These are phyloP conservation scores for Ascidia mentula DNA, from an alignment of 23 tunicate species.

Conservation along the genomic window DNA sequence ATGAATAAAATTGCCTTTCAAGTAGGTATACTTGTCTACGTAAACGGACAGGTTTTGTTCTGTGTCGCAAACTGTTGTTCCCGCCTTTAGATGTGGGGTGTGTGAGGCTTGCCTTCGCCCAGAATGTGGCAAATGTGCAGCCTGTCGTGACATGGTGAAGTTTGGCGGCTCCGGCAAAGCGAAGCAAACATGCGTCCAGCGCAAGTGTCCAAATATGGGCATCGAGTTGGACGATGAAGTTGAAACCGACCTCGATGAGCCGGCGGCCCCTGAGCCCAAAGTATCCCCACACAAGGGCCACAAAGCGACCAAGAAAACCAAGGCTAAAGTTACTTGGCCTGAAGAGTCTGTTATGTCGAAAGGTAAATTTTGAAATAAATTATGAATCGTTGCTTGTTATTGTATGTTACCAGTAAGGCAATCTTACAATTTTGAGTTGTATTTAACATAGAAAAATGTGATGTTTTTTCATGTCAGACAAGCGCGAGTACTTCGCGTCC, in stretches of 20 bases:
- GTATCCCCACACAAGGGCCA: conserved; percentile 3
- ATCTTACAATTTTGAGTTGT: too few relatives aligned
- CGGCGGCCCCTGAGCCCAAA: background rate
- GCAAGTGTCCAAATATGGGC: conserved; percentile 73
- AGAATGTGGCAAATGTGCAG: conserved; percentile 80
- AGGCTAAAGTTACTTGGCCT: conserved; percentile 41
- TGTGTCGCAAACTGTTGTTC: too few relatives aligned
- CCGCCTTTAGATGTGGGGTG: conserved; percentile 71
- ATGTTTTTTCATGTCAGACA: too few relatives aligned
- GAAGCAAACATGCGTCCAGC: conserved; percentile 71
- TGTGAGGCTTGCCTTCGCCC: conserved; percentile 74
- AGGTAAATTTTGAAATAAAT: too few relatives aligned
- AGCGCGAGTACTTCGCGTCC: conserved; percentile 23
- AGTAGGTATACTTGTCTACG: too few relatives aligned
- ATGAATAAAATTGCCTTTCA: too few relatives aligned
- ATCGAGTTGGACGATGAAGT: conserved; percentile 49
- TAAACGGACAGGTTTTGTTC: too few relatives aligned
- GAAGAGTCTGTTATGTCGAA: conserved; percentile 39
- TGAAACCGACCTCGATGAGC: background rate
- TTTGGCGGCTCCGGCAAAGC: conserved; percentile 69
- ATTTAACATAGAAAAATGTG: too few relatives aligned
- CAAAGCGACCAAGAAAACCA: conserved; percentile 16
- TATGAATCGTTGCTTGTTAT: too few relatives aligned
- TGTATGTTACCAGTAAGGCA: too few relatives aligned
- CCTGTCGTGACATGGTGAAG: conserved; percentile 82